Evolutionary conservation across 2,888 invertebrate species (phyloP), one percentile per base, ranked within the genome.

Genomic region (Tipula confusa): DNA sequence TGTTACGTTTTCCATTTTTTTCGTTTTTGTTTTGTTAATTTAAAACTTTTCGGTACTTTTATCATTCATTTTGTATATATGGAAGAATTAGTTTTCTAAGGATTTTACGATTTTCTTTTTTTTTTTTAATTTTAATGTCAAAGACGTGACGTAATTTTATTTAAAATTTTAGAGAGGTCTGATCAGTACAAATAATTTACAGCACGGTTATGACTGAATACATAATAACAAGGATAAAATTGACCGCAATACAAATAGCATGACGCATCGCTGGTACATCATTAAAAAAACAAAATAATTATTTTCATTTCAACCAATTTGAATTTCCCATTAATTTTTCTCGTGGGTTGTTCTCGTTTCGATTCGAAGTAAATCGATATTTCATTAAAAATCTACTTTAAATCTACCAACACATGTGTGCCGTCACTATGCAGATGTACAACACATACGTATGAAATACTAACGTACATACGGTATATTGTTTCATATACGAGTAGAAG

Each of bases 21-120:
- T 33, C 33, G 5, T 33, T 33, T 33, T 33, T 33, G 6, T 33
- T 33, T 64, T 64, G 64, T 18, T 64, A 64, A 64, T 64, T 64
- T 64, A 64, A 64, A 64, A 64, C 64, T 64, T 64, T 64, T 64
- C 24, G 64, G 64, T 64, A 64, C 64, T 64, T 64, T 24, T 64
- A 64, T 64, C 64, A 24, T 64, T 64, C 24, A 64, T 64, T 64
- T 24, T 43, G n/a, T n/a, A n/a, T n/a, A 24, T 64, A 2, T 64
- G 4, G n/a, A 43, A 64, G 64, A 64, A 64, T 64, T 64, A 64
- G 64, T 64, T 64, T 64, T 64, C 64, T 64, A 64, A 1, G 64
- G 9, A 43, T 15, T 43, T 64, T 33, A 9, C 11, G 0, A 11
- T 6, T 64, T 43, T 43, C 7, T 64, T n/a, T n/a, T n/a, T n/a